phyloP scores from a whole-genome alignment of 2,797 vertebrate genomes.

The Sebastes trivittatus region DNA sequence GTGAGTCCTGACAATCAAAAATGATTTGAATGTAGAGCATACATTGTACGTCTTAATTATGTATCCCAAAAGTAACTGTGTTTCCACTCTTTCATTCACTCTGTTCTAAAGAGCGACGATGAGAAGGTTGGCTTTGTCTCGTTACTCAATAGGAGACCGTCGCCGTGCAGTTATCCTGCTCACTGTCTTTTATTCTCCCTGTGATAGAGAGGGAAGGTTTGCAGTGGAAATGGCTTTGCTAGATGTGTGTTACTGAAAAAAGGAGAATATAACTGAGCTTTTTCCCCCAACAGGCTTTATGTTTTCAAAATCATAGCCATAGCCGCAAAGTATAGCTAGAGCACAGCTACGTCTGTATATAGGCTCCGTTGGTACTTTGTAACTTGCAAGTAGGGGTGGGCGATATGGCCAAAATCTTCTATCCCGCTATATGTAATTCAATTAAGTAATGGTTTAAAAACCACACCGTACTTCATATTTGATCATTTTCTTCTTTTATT shows the following conservation, averaged over 20 bases:
- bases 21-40: neutral
- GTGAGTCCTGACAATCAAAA: constrained; percentile 60
- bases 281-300: neutral
- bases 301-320: neutral
- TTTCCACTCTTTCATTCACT: neutral
- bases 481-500: no score
- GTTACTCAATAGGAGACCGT: neutral
- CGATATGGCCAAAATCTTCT: no score
- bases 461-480: no score
- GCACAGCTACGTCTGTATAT: no score
- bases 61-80: neutral
- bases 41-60: neutral
- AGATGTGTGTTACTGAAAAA: neutral
- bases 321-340: neutral
- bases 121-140: neutral
- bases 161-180: neutral
- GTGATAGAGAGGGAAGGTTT: neutral
- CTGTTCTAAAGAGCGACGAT: neutral
- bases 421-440: no score
- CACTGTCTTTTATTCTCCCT: neutral
- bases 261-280: neutral
- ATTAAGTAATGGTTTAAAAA: no score
- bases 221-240: neutral
- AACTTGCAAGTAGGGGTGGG: no score
- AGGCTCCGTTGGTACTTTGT: neutral